Evolutionary conservation across 2,797 vertebrate genomes (phyloP).

Genomic region (Labroides dimidiatus): DNA sequence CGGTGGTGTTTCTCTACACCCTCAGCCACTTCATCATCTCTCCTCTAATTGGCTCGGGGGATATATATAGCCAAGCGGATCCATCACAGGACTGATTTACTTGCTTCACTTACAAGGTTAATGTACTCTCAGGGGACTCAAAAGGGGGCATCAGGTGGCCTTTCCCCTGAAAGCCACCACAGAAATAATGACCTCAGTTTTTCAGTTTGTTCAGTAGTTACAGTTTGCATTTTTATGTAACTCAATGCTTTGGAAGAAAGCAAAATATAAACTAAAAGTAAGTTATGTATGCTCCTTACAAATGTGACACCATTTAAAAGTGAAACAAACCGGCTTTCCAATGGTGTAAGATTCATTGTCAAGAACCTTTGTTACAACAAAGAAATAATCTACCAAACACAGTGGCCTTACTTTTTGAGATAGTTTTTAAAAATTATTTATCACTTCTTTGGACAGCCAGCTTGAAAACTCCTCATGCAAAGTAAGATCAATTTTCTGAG

Average conservation of each 20-base stretch:
- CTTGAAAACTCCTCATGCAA: slow-evolving; percentile 13
- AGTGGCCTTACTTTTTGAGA: too few species aligned
- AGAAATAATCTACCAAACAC: too few species aligned
- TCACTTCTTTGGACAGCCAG: too few species aligned
- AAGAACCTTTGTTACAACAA: too few species aligned
- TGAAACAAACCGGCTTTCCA: too few species aligned
- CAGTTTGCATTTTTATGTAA: background rate
- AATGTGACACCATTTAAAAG: too few species aligned
- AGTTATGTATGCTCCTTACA: too few species aligned
- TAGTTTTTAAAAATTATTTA: too few species aligned
- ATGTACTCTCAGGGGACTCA: slow-evolving; percentile 51
- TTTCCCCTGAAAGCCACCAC: slow-evolving; percentile 7
- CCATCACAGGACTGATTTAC: slow-evolving; percentile 71
- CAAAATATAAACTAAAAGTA: too few species aligned
- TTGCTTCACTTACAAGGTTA: slow-evolving; percentile 75
- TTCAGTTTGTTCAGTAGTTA: background rate
- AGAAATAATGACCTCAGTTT: background rate
- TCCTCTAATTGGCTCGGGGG: slow-evolving; percentile 72
- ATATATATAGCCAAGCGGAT: slow-evolving; percentile 73
- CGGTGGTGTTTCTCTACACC: slow-evolving; percentile 52
- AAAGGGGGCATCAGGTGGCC: slow-evolving; percentile 17
- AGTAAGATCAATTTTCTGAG: slow-evolving; percentile 12
- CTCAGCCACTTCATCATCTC: slow-evolving; percentile 62
- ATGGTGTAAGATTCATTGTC: too few species aligned
- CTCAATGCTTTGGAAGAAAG: background rate